Base-by-base conservation (phyloP, 2,797 vertebrate genomes). In the Sebastes cheni region DNA sequence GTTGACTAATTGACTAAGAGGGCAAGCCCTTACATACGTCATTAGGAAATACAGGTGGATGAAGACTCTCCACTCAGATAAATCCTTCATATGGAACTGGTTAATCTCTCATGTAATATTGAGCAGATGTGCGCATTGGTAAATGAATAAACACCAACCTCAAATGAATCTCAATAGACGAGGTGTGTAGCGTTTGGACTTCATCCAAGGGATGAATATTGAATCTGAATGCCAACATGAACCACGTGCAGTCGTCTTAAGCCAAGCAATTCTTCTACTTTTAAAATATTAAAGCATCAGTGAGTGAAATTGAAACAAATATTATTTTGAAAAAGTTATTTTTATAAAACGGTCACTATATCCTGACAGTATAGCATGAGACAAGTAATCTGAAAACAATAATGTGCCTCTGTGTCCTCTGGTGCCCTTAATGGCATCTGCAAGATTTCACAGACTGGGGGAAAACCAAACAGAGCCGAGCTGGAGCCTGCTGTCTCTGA, bases 71-170 rank as follows among this genome's bases (percentile, higher is more conserved):
- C 67, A 80, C 79, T 93, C 75, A 62, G 73, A 88, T 90, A 91
- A 91, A 88, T 86, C 87, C 82, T 88, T 92, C 83, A 14, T 67
- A 91, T 90, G 91, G 88, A 92, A 93, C 82, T 89, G 89, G 87
- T 92, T 95, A 90, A 94, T 93, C 86, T 93, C 82, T 92, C 91
- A 90, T 93, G 92, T 92, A 93, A 92, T 94, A 77, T 71, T 86
- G 79, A 93, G 86, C 88, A 92, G 85, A 91, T 91, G 89, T 88
- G 89, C 80, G 80, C 73, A 86, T 81, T 82, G 65, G 82, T 85
- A 88, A 88, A 91, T 91, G 86, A 92, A 91, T 81, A 88, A 90
- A 89, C 83, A 78, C 58, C 69, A 78, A 76, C 64, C 72, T 77
- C 70, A 46, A 65, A 86, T 82, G 86, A 88, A 83, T 91, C 82